A percentile compares a stretch with the other conserved stretches of the same genome.
Conservation (phyloP, 2,113 vertebrate genomes). For the Pangasianodon hypophthalmus region DNA sequence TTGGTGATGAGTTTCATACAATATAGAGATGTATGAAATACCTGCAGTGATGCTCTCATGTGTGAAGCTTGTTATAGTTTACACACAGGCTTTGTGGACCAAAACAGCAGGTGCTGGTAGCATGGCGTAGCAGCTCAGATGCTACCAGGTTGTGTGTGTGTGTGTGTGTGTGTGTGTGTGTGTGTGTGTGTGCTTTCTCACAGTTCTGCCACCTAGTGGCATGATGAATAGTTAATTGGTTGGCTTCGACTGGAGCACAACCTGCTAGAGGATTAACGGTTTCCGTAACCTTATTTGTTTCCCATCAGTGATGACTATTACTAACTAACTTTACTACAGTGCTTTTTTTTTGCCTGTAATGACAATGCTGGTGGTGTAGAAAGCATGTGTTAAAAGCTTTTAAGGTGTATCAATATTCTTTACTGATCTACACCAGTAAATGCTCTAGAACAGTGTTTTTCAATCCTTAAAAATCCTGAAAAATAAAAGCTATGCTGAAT, state of each 20-base stretch:
- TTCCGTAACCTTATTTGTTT: neutral
- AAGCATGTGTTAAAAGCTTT: neutral
- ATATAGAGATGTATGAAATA: neutral
- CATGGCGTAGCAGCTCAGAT: neutral
- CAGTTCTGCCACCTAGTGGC: constrained; percentile 24
- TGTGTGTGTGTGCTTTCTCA: neutral
- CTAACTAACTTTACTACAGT: neutral
- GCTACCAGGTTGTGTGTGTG: neutral
- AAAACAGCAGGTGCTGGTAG: neutral
- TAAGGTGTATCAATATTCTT: neutral
- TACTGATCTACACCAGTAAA: neutral
- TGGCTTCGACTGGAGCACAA: neutral
- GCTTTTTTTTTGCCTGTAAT: neutral
- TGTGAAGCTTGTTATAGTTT: neutral
- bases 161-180: neutral
- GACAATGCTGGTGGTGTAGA: neutral
- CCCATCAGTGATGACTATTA: neutral
- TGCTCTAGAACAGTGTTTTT: no score
- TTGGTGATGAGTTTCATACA: neutral
- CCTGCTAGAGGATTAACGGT: neutral
- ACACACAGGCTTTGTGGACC: neutral
- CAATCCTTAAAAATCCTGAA: neutral
- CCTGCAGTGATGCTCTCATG: neutral
- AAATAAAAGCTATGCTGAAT: no score
- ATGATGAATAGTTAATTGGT: neutral